Conservation (phyloP, 1,140 invertebrate species). For the Tenebrio molitor region DNA sequence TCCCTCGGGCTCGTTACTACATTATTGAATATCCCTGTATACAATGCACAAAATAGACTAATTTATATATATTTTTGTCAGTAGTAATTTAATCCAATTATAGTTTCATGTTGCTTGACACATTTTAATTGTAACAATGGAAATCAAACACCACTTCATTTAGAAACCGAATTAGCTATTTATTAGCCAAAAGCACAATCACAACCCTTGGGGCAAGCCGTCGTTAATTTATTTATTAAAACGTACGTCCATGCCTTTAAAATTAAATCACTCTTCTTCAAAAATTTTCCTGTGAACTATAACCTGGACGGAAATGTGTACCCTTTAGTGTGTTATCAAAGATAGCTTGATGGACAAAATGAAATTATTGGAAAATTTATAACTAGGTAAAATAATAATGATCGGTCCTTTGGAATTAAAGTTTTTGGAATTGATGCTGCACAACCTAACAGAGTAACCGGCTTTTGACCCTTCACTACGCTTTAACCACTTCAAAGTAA, state of each 20-base stretch:
- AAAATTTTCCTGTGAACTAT: not conserved
- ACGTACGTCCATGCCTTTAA: not conserved
- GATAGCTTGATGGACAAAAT: not conserved
- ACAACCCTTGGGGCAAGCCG: not conserved
- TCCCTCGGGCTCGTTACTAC: no score
- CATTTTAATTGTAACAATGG: slow-evolving; percentile 12
- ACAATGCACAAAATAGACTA: no score
- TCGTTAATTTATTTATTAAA: slow-evolving; percentile 4
- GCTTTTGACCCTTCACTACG: slow-evolving; percentile 30
- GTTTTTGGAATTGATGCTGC: slow-evolving; percentile 25
- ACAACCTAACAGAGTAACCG: slow-evolving; percentile 3
- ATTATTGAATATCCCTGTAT: no score
- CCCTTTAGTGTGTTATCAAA: not conserved
- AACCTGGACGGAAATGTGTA: not conserved
- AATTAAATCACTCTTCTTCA: not conserved
- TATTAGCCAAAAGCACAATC: not conserved
- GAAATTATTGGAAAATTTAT: slow-evolving; percentile 23
- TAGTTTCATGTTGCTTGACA: no score
- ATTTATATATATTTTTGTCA: no score
- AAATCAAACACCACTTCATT: not conserved
- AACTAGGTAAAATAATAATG: slow-evolving; percentile 20
- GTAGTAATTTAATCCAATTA: no score
- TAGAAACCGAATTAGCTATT: not conserved
- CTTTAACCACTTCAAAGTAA: slow-evolving; percentile 37
- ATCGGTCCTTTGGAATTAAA: slow-evolving; percentile 12